These are phyloP conservation scores for Melanostigma gelatinosum DNA, from an alignment of 2,113 vertebrate species.

Conservation along the genomic window DNA sequence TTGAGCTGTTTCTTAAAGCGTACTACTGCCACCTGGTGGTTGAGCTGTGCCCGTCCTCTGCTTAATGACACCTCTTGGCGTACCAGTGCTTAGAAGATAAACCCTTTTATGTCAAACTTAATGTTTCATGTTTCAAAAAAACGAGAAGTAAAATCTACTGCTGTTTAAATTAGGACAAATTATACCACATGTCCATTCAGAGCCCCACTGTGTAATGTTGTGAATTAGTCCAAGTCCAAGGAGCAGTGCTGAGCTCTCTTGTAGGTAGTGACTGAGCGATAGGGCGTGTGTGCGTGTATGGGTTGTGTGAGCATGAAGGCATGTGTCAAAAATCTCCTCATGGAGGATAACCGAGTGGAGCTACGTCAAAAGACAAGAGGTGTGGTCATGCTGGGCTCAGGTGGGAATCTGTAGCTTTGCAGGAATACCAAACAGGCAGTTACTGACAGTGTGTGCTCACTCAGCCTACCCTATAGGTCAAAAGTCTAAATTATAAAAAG, in stretches of 20 bases:
- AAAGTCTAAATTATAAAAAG: conserved; percentile 7
- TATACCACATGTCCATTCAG: conserved; percentile 53
- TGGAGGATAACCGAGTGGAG: conserved; percentile 4
- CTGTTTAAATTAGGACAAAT: conserved; percentile 75
- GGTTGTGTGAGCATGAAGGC: neutral
- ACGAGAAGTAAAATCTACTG: conserved; percentile 58
- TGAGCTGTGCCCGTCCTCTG: neutral
- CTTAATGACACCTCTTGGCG: conserved; percentile 77
- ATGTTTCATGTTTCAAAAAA: conserved; percentile 73
- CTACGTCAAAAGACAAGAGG: neutral
- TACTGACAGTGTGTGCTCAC: conserved; percentile 2
- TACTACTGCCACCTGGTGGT: conserved; percentile 79
- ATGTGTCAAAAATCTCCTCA: neutral
- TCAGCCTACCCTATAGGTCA: neutral
- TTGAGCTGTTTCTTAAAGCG: conserved; percentile 32
- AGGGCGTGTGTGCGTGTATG: neutral
- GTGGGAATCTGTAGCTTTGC: conserved; percentile 7
- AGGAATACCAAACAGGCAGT: conserved; percentile 44
- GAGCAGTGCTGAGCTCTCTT: conserved; percentile 30
- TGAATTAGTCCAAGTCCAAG: conserved; percentile 42
- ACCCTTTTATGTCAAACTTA: conserved; percentile 72
- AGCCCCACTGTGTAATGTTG: conserved; percentile 45
- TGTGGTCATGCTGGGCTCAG: conserved; percentile 8
- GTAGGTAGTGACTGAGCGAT: conserved; percentile 15
- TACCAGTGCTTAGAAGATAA: conserved; percentile 44